Evolutionary conservation across 2,797 vertebrate species (phyloP), one percentile per base, ranked within the genome.

Genomic region (Brachyalestes nurse): DNA sequence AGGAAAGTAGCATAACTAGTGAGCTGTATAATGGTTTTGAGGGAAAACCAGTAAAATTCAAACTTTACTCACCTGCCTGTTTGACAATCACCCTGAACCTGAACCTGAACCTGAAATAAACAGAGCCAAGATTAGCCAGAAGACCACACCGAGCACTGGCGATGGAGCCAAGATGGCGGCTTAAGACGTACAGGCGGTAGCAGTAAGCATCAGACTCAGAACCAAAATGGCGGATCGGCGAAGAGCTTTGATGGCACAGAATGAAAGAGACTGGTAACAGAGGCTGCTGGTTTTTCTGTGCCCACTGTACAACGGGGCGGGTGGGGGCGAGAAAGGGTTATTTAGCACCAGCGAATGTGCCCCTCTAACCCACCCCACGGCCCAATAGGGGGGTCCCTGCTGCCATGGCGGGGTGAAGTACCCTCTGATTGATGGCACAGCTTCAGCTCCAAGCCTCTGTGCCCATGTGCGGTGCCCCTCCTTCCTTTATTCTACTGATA

Each of bases 371-470:
- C 88, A 87, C 89, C 90, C 92, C 87, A 86, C 83, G 70, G 88
- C 62, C 88, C 86, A 90, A 86, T 87, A 90, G 86, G 88, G 90
- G 88, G 90, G 90, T 92, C 91, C 89, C 90, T 75, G 88, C 91
- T 93, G 93, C 91, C 92, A 92, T 88, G 89, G 87, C 89, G 92
- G 92, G 90, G 91, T 93, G 93, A 94, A 94, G 93, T 93, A 94
- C 91, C 92, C 90, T 88, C 93, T 94, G 93, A 95, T 94, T 94
- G 92, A 94, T 94, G 92, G 93, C 93, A 94, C 73, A 86, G 88
- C 91, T 92, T 93, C 93, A 92, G 91, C 89, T 82, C 82, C 88
- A 87, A 55, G 79, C 66, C 65, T 90, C 88, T 88, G 88, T 89
- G 89, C 76, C 72, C 78, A 62, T 62, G 64, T 75, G 71, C 47